These are phyloP conservation scores for Polyploca ridens DNA, from an alignment of 2,888 invertebrate genomes.

Conservation along the genomic window DNA sequence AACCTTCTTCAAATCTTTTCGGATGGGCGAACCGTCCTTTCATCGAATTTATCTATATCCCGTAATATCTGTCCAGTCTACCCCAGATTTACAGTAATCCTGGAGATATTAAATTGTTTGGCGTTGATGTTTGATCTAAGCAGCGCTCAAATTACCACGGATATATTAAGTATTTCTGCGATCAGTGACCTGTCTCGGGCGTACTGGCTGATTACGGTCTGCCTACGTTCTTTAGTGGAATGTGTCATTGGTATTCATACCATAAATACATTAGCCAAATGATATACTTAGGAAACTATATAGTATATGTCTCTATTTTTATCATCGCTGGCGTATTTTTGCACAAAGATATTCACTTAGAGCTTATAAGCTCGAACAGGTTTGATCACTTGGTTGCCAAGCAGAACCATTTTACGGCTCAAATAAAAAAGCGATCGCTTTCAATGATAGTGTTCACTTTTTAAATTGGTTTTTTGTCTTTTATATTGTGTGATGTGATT, in stretches of 20 bases:
- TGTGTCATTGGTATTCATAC: neutral
- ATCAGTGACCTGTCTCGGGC: neutral
- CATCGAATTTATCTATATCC: slow-evolving; percentile 1
- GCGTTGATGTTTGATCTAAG: neutral
- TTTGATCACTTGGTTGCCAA: neutral
- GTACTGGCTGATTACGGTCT: neutral
- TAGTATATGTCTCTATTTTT: neutral
- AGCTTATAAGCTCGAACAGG: neutral
- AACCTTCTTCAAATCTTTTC: neutral
- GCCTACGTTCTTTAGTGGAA: neutral
- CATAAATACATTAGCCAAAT: neutral
- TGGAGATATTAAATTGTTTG: neutral
- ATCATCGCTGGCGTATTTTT: neutral
- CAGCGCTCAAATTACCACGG: neutral
- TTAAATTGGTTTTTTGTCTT: neutral
- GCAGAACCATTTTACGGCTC: neutral
- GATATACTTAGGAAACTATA: neutral
- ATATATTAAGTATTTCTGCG: neutral
- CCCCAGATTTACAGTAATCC: neutral
- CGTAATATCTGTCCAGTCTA: neutral
- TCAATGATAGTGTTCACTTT: neutral
- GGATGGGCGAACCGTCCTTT: neutral
- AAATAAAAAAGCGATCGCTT: slow-evolving; percentile 7
- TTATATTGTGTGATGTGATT: neutral
- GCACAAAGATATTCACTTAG: neutral